Conservation (phyloP, 64 coral and sea anemone genomes). For the Actinia equina region DNA sequence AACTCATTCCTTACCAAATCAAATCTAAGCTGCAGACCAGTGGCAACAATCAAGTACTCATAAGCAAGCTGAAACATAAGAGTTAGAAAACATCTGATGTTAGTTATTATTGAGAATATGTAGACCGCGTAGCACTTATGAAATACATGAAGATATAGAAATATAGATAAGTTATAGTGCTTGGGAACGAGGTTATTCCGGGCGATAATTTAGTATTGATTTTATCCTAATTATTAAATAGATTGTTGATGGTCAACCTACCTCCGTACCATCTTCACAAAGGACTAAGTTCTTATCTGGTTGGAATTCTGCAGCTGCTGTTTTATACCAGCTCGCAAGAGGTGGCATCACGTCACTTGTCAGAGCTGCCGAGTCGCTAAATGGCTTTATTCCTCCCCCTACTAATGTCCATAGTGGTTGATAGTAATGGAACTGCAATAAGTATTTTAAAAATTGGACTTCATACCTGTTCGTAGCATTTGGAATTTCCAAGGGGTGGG, state of each 20-base stretch:
- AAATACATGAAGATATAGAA: no score
- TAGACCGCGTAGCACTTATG: no score
- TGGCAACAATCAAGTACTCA: slow-evolving; percentile 82
- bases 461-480: no score
- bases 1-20: slow-evolving; percentile 59
- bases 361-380: slow-evolving; percentile 54
- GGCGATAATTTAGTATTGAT: no score
- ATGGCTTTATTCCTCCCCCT: slow-evolving; percentile 75
- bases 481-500: no score
- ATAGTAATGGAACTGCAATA: slow-evolving; percentile 85
- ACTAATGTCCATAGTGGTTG: slow-evolving; percentile 96
- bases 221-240: no score
- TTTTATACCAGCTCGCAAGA: slow-evolving; percentile 72
- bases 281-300: slow-evolving; percentile 76
- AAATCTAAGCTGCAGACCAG: slow-evolving; percentile 86
- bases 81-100: background rate
- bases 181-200: no score
- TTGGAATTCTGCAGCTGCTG: slow-evolving; percentile 59
- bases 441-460: background rate
- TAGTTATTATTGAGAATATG: no score
- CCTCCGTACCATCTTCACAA: slow-evolving; percentile 85
- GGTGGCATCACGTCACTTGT: slow-evolving; percentile 61
- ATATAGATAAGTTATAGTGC: no score
- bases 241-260: background rate
- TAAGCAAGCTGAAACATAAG: slow-evolving; percentile 61